Evolutionary conservation across 2,113 vertebrate species (phyloP).

Genomic region (Megaleporinus macrocephalus): DNA sequence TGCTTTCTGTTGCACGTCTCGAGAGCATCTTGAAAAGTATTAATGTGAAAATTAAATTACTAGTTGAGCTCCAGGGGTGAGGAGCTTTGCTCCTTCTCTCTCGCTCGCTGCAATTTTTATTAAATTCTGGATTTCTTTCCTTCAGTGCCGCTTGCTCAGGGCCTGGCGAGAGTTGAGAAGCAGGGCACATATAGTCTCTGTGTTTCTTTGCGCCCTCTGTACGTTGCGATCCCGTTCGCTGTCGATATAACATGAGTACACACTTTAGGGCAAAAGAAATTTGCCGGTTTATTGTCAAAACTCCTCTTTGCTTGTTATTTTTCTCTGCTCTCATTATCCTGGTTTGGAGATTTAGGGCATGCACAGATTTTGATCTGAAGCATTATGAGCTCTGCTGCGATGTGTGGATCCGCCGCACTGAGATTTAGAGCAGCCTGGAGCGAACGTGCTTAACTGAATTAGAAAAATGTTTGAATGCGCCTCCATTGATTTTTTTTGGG

Average conservation of each 20-base stretch:
- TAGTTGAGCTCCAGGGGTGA: constrained; percentile 22
- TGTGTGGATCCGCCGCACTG: neutral
- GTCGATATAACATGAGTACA: neutral
- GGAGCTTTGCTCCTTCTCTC: neutral
- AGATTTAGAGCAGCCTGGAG: neutral
- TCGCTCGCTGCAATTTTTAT: constrained; percentile 9
- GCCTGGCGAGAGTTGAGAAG: neutral
- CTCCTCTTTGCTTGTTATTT: neutral
- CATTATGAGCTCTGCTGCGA: neutral
- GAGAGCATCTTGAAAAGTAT: constrained; percentile 22
- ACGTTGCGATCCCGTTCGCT: neutral
- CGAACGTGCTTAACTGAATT: neutral
- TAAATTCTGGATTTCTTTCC: neutral
- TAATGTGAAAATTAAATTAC: constrained; percentile 45
- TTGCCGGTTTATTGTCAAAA: neutral
- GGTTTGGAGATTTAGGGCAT: neutral
- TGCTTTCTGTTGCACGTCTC: constrained; percentile 18
- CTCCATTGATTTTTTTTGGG: constrained; percentile 3
- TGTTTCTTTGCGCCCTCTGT: neutral
- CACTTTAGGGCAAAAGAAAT: neutral
- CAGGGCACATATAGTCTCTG: neutral
- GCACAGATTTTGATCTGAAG: neutral
- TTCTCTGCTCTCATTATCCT: neutral
- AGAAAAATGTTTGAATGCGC: neutral
- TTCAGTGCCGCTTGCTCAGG: neutral